These are phyloP conservation scores for Hippasteria phrygiana DNA, from an alignment of 53 echinoderm and acorn worm species.

Conservation along the genomic window DNA sequence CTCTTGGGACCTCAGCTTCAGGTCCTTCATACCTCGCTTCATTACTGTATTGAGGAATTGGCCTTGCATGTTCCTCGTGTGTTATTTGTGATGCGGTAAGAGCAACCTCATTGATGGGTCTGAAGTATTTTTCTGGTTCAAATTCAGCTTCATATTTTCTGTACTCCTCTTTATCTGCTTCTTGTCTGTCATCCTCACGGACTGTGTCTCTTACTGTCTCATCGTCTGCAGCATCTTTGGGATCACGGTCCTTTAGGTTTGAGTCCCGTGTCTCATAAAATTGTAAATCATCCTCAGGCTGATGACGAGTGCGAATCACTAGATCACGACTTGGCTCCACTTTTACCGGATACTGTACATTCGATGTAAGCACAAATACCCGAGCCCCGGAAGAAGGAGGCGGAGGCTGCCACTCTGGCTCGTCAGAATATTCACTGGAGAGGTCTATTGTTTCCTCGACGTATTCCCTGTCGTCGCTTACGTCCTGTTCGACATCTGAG, in stretches of 20 bases:
- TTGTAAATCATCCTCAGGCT: not conserved
- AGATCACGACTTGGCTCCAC: constrained; percentile 5
- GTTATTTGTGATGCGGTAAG: not conserved
- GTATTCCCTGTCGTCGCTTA: constrained; percentile 1
- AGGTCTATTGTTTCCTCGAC: constrained; percentile 9
- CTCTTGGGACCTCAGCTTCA: not conserved
- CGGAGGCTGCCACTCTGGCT: constrained; percentile 54
- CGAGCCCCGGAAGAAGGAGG: constrained; percentile 51
- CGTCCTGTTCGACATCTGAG: not conserved
- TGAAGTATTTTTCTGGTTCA: constrained; percentile 36
- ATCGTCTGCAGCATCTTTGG: not conserved
- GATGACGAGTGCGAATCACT: too few species aligned
- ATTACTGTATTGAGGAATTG: constrained; percentile 3
- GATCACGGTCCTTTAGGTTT: not conserved
- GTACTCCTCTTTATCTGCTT: not conserved
- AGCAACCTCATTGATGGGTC: constrained; percentile 32
- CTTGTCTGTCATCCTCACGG: not conserved
- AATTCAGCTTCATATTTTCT: not conserved
- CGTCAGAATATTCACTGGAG: constrained; percentile 36
- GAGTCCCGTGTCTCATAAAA: not conserved
- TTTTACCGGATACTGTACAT: not conserved
- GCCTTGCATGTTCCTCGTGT: not conserved
- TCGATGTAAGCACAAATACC: constrained; percentile 43
- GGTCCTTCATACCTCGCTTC: not conserved
- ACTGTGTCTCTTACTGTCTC: not conserved